A percentile compares a stretch with the other conserved stretches of the same genome.
phyloP scores from a whole-genome alignment of 2,888 invertebrate species.

The Erannis defoliaria region DNA sequence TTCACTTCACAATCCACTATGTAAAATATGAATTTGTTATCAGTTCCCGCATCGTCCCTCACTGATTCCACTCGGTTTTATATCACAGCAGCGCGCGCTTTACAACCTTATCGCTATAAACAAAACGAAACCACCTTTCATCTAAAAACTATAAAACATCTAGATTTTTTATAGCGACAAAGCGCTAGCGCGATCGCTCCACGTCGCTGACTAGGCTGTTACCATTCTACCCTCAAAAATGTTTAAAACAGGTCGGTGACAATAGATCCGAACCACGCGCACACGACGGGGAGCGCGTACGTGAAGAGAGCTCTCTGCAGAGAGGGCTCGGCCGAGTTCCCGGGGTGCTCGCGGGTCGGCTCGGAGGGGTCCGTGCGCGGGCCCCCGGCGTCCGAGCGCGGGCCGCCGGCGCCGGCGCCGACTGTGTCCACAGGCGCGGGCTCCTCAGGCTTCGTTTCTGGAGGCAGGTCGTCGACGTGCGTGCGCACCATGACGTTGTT shows the following conservation, averaged over 20 bases:
- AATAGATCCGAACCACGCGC: slow-evolving; percentile 95
- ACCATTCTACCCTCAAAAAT: slow-evolving; percentile 30
- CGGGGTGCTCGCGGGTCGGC: slow-evolving; percentile 59
- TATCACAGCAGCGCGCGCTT: slow-evolving; percentile 74
- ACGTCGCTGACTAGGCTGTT: slow-evolving; percentile 75
- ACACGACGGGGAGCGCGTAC: slow-evolving; percentile 93
- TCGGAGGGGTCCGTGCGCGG: neutral
- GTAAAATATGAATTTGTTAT: slow-evolving; percentile 56
- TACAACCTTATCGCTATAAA: neutral
- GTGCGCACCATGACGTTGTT: slow-evolving; percentile 64
- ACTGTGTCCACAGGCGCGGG: slow-evolving; percentile 6
- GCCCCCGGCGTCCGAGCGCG: neutral
- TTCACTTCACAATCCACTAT: slow-evolving; percentile 53
- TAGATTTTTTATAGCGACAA: slow-evolving; percentile 17
- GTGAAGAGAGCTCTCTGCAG: slow-evolving; percentile 89
- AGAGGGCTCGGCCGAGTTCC: slow-evolving; percentile 78
- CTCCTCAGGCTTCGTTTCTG: slow-evolving; percentile 26
- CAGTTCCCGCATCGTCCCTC: slow-evolving; percentile 56
- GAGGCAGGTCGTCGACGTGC: slow-evolving; percentile 41
- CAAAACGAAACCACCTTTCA: neutral
- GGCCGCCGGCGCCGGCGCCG: neutral
- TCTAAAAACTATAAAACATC: neutral
- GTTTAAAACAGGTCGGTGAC: slow-evolving; percentile 93
- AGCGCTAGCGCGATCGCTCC: slow-evolving; percentile 48
- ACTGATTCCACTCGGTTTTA: slow-evolving; percentile 36